Evolutionary conservation across 2,888 invertebrate species (phyloP), one percentile per base, ranked within the genome.

Genomic region (Spicauda simplicius): DNA sequence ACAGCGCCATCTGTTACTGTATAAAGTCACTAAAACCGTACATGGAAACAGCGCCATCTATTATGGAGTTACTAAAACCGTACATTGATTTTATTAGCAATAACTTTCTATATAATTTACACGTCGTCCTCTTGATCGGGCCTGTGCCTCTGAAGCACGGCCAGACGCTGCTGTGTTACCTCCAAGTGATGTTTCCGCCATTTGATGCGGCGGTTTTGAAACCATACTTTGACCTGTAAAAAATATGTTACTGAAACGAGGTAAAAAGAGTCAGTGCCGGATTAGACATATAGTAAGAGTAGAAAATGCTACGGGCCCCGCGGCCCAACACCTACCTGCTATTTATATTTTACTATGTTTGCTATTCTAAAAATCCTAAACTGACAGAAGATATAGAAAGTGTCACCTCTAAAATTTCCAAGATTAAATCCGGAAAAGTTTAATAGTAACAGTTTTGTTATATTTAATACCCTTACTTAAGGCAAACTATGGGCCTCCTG

Each of bases 141-240:
- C 59, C 90, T 83, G 70, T 91, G 92, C 74, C 93, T 80, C 69
- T 93, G 92, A 7, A 93, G 79, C 0, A 95, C 88, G 0, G 94
- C 97, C 68, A 98, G 91, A 20, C 97, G 94, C 79, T 97, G 97
- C 83, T 98, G 98, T 50, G 98, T 98, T 77, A 98, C 95, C 83
- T 98, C 98, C 76, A 98, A 91, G 78, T 98, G 98, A 79, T 98
- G 97, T 81, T 99, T 99, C 60, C 99, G 94, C 98, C 98, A 99
- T 93, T 98, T 98, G 76, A 99, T 99, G 52, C 99, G 95, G 5
- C 98, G 94, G 84, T 98, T 98, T 89, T 98, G 98, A 86, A 97
- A 97, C 97, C 97, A 97, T 5, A 97, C 97, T 85, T 97, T 97
- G 1, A 97, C 97, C 96, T 97, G 93, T 2, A 70, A 55, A 59